phyloP scores from a whole-genome alignment of 2,797 vertebrate genomes.

The Sebastes oblongus region DNA sequence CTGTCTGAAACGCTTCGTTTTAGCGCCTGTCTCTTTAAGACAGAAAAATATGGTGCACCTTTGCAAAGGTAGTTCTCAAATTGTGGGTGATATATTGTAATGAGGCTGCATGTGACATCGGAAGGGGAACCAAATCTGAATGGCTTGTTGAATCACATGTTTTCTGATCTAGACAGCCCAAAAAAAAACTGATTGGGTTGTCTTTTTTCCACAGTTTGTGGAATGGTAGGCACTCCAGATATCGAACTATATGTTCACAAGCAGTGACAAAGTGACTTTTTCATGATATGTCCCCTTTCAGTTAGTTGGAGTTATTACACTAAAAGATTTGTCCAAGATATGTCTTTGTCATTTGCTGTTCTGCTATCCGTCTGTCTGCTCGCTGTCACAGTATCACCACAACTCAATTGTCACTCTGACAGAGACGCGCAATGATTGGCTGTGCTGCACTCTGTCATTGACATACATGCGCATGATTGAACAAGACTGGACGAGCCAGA shows the following conservation, averaged over 20 bases:
- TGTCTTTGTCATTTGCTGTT: slow-evolving; percentile 31
- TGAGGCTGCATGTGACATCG: not conserved
- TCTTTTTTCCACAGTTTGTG: too few species aligned
- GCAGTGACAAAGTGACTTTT: not conserved
- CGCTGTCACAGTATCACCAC: slow-evolving; percentile 38
- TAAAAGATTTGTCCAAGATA: not conserved
- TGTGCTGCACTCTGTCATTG: slow-evolving; percentile 48
- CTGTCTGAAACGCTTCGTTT: too few species aligned
- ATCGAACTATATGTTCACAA: too few species aligned
- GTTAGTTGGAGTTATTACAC: not conserved
- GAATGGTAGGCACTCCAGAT: too few species aligned
- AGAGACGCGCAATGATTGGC: slow-evolving; percentile 49
- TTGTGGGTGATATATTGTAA: not conserved
- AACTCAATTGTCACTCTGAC: slow-evolving; percentile 48
- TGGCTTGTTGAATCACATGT: too few species aligned
- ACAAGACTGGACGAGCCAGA: slow-evolving; percentile 38
- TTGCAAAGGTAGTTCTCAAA: not conserved
- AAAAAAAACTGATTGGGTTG: too few species aligned
- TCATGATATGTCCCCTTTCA: not conserved
- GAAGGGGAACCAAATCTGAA: too few species aligned
- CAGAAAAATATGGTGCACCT: too few species aligned
- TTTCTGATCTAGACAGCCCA: too few species aligned
- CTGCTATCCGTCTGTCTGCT: slow-evolving; percentile 9
- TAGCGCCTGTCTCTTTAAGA: too few species aligned
- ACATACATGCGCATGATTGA: slow-evolving; percentile 56